These are phyloP conservation scores for Merodon equestris DNA, from an alignment of 2,888 invertebrate species.

Conservation along the genomic window DNA sequence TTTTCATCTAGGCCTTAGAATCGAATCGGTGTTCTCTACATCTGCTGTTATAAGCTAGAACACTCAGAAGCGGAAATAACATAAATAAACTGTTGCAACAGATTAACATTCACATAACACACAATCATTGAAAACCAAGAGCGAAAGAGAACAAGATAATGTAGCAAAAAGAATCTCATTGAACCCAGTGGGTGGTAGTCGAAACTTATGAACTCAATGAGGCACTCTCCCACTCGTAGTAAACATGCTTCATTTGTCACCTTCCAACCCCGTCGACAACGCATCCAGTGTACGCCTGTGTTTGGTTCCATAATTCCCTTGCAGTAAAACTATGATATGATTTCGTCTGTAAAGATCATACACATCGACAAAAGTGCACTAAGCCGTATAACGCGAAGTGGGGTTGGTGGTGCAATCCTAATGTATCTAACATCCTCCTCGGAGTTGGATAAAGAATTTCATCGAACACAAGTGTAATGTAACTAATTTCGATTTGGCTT, in stretches of 20 bases:
- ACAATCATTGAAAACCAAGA: conserved; percentile 23
- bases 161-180: conserved; percentile 16
- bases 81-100: conserved; percentile 57
- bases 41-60: no score
- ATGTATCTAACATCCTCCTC: conserved; percentile 1
- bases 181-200: conserved; percentile 44
- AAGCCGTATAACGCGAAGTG: conserved; percentile 42
- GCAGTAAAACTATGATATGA: no score
- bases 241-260: conserved; percentile 41
- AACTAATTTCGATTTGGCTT: conserved; percentile 33
- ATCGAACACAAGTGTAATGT: conserved; percentile 45
- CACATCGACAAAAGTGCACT: conserved; percentile 32
- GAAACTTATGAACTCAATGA: conserved; percentile 19
- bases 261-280: conserved; percentile 16
- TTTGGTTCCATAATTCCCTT: no score
- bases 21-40: no score
- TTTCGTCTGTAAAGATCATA: conserved; percentile 17
- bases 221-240: conserved; percentile 36
- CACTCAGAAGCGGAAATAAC: conserved; percentile 43
- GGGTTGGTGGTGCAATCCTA: neutral
- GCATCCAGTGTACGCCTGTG: conserved; percentile 35
- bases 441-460: conserved; percentile 57
- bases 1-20: no score
- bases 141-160: conserved; percentile 9
- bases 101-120: conserved; percentile 47